Evolutionary conservation across 1,140 invertebrate genomes (phyloP).

Genomic region (Drosophila pandora): DNA sequence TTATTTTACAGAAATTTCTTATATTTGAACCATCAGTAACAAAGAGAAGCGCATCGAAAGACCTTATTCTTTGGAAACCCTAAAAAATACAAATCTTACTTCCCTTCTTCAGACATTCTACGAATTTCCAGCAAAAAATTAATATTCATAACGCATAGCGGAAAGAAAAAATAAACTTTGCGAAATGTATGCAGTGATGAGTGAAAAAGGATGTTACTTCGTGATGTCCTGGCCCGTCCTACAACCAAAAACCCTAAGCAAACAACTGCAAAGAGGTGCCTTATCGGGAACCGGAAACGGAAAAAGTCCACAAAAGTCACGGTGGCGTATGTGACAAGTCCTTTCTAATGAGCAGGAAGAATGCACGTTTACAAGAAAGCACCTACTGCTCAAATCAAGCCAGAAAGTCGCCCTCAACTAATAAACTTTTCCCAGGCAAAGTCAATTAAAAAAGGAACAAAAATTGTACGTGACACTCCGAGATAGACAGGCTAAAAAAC

Average conservation of each 20-base stretch:
- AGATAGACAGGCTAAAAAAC: constrained; percentile 46
- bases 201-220: constrained; percentile 74
- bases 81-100: constrained; percentile 34
- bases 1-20: background rate
- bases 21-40: background rate
- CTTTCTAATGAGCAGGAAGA: constrained; percentile 68
- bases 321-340: constrained; percentile 74
- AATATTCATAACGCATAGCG: constrained; percentile 77
- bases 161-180: constrained; percentile 71
- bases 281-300: constrained; percentile 59
- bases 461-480: constrained; percentile 71
- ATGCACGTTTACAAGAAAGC: constrained; percentile 19
- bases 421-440: constrained; percentile 67
- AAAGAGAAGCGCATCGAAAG: background rate
- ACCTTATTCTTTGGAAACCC: background rate
- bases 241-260: constrained; percentile 14
- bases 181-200: constrained; percentile 80
- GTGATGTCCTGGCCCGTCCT: background rate
- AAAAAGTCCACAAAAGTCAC: constrained; percentile 49
- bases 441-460: constrained; percentile 80
- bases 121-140: constrained; percentile 45
- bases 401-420: constrained; percentile 50
- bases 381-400: constrained; percentile 71
- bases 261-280: constrained; percentile 55
- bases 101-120: constrained; percentile 15